A percentile compares a stretch with the other conserved stretches of the same genome.
These are phyloP conservation scores for Colletes latitarsis DNA, from an alignment of 1,140 invertebrate species.

Conservation along the genomic window DNA sequence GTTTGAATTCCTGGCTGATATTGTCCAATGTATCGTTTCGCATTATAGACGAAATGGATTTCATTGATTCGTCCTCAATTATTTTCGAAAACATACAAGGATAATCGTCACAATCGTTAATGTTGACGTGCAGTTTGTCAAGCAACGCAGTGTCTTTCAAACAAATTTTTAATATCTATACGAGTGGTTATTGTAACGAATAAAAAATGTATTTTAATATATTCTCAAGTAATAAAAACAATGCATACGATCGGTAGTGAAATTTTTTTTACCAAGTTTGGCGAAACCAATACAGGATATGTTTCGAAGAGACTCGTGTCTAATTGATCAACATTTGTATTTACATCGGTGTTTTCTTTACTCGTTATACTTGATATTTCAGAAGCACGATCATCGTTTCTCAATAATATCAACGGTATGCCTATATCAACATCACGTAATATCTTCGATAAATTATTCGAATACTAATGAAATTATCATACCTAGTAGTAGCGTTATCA, in stretches of 20 bases:
- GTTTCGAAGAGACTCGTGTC: background rate
- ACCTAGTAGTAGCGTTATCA: background rate
- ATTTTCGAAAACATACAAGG: constrained; percentile 44
- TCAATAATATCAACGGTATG: background rate
- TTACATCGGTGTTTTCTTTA: background rate
- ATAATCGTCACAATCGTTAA: constrained; percentile 23
- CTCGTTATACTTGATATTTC: background rate
- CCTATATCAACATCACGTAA: background rate
- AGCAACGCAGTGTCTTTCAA: constrained; percentile 27
- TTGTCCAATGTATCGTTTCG: constrained; percentile 32
- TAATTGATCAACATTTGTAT: constrained; percentile 8
- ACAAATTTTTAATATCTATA: constrained; percentile 32
- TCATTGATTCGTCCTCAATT: constrained; percentile 21
- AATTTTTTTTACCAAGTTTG: constrained; percentile 18
- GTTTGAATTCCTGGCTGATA: background rate
- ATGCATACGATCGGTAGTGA: background rate
- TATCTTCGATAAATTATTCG: background rate
- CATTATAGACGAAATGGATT: constrained; percentile 18
- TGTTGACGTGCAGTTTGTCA: constrained; percentile 16
- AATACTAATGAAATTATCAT: background rate
- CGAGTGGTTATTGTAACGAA: no score
- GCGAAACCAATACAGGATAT: constrained; percentile 21
- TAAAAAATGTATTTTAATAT: background rate
- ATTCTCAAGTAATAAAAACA: background rate
- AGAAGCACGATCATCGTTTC: background rate